phyloP scores from a whole-genome alignment of 2,797 vertebrate genomes.

The Danio kyathit region DNA sequence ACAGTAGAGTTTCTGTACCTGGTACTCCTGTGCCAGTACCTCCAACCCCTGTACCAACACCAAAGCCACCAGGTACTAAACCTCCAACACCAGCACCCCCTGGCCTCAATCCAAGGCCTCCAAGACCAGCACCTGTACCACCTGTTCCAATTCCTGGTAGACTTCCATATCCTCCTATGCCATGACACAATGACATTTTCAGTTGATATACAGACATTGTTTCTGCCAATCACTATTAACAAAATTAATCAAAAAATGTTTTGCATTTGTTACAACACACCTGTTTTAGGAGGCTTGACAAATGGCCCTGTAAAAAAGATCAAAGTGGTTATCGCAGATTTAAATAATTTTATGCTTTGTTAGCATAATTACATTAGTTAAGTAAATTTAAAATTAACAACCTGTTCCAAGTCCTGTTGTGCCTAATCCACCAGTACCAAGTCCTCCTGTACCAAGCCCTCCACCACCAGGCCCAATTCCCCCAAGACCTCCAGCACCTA shows the following conservation, averaged over 20 bases:
- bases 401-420: conserved; percentile 52
- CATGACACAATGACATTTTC: neutral
- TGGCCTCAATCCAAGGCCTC: conserved; percentile 31
- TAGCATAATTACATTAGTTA: neutral
- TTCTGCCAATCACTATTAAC: neutral
- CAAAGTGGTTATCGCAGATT: neutral
- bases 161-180: conserved; percentile 51
- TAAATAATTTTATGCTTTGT: neutral
- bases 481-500: conserved; percentile 48
- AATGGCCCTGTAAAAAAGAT: conserved; percentile 58
- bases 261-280: conserved; percentile 53
- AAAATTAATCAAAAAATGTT: neutral
- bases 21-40: conserved; percentile 40
- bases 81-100: conserved; percentile 62
- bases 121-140: conserved; percentile 52
- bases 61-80: conserved; percentile 47
- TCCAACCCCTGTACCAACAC: conserved; percentile 26
- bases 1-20: conserved; percentile 9
- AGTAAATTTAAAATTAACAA: neutral
- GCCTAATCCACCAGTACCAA: conserved; percentile 60
- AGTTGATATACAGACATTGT: conserved; percentile 5
- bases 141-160: conserved; percentile 55
- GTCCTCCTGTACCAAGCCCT: conserved; percentile 44
- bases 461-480: conserved; percentile 44
- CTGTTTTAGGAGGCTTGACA: conserved; percentile 72